These are phyloP conservation scores for Lepeophtheirus nordmannii DNA, from an alignment of 2,888 invertebrate genomes.

Conservation along the genomic window DNA sequence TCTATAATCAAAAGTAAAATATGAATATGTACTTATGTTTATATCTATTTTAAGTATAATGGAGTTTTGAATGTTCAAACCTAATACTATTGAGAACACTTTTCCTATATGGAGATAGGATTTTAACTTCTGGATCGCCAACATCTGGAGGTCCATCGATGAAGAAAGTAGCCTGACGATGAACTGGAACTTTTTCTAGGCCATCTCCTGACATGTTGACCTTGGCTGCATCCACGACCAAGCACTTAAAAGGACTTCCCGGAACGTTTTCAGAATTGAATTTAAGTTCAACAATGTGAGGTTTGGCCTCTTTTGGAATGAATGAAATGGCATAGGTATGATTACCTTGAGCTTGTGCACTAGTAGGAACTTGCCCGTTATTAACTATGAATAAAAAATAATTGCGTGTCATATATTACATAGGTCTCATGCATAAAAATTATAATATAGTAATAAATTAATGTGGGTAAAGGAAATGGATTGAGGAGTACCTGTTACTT, in stretches of 20 bases:
- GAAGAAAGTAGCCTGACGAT: conserved; percentile 62
- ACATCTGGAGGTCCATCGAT: conserved; percentile 62
- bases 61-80: conserved; percentile 29
- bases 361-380: conserved; percentile 88
- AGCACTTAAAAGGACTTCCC: conserved; percentile 68
- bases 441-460: too few relatives aligned
- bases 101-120: conserved; percentile 55
- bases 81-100: conserved; percentile 45
- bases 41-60: not conserved
- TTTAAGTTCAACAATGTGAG: conserved; percentile 80
- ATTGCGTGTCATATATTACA: not conserved
- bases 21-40: not conserved
- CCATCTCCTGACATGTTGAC: conserved; percentile 63
- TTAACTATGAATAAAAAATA: conserved; percentile 46
- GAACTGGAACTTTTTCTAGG: conserved; percentile 73
- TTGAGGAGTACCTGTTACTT: conserved; percentile 61
- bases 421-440: too few relatives aligned
- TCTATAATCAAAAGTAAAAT: not conserved
- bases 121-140: conserved; percentile 55
- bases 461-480: not conserved
- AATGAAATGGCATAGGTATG: conserved; percentile 94
- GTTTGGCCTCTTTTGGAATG: conserved; percentile 74
- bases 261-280: conserved; percentile 94
- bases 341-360: conserved; percentile 88
- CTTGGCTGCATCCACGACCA: conserved; percentile 63